Conservation (phyloP, 2,888 invertebrate genomes). For the Drosophila trichaetosa region DNA sequence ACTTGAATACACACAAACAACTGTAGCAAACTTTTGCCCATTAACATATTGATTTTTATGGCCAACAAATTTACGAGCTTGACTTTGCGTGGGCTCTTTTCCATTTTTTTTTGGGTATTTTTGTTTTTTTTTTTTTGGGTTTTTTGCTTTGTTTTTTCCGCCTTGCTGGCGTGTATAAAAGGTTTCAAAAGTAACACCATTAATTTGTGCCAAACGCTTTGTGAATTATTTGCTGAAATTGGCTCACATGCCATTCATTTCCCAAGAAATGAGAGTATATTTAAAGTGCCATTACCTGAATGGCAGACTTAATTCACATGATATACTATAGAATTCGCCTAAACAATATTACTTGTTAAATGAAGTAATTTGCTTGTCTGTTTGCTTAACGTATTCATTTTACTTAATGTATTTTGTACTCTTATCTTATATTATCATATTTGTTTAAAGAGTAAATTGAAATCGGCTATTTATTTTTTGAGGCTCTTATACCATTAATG, state of each 20-base stretch:
- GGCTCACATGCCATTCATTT: slow-evolving; percentile 25
- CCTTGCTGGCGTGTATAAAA: slow-evolving; percentile 61
- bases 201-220: slow-evolving; percentile 66
- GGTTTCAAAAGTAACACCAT: slow-evolving; percentile 78
- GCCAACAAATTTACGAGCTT: slow-evolving; percentile 75
- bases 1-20: slow-evolving; percentile 27
- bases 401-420: background rate
- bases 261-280: background rate
- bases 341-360: background rate
- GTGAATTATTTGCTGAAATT: slow-evolving; percentile 58
- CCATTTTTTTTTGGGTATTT: slow-evolving; percentile 10
- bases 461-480: background rate
- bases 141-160: slow-evolving; percentile 22
- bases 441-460: background rate
- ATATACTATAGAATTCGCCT: background rate
- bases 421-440: background rate
- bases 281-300: background rate
- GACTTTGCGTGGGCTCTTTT: slow-evolving; percentile 49
- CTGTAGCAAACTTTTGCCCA: slow-evolving; percentile 68
- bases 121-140: slow-evolving; percentile 1
- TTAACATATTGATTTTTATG: slow-evolving; percentile 79
- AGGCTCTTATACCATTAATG: background rate
- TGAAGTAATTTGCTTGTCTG: background rate
- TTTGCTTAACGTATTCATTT: background rate
- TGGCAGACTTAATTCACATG: background rate